Conservation (phyloP, 1,140 invertebrate genomes). For the Hylaeus anthracinus region DNA sequence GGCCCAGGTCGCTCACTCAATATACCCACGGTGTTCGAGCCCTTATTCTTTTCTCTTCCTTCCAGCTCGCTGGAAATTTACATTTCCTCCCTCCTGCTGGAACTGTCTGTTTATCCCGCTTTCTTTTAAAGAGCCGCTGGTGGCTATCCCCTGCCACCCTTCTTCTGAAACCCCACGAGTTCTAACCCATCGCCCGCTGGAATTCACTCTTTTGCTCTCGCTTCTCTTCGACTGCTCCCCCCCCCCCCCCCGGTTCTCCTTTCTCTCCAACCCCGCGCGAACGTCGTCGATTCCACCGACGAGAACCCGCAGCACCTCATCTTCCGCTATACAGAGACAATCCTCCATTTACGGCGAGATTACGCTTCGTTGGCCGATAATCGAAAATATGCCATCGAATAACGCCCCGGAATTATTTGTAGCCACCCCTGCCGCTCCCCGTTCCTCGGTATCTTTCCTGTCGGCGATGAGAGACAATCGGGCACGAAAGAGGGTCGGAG, state of each 20-base stretch:
- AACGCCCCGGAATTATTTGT: constrained; percentile 75
- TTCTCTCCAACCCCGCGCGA: constrained; percentile 40
- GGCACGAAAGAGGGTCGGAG: constrained; percentile 40
- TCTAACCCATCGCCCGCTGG: constrained; percentile 30
- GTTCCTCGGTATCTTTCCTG: neutral
- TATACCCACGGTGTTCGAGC: constrained; percentile 77
- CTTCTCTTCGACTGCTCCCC: constrained; percentile 35
- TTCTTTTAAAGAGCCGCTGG: constrained; percentile 78
- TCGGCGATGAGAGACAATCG: constrained; percentile 60
- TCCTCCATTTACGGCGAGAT: constrained; percentile 78
- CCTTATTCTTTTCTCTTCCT: constrained; percentile 80
- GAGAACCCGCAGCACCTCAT: constrained; percentile 74
- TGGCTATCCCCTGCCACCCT: constrained; percentile 66
- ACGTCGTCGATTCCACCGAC: constrained; percentile 29
- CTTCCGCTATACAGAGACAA: constrained; percentile 75
- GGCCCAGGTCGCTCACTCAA: constrained; percentile 70
- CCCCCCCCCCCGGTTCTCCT: neutral
- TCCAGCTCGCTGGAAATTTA: constrained; percentile 81
- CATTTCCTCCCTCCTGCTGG: constrained; percentile 77
- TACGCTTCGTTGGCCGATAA: constrained; percentile 79
- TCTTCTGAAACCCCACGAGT: constrained; percentile 6
- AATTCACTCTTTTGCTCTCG: neutral
- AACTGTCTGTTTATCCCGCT: constrained; percentile 81
- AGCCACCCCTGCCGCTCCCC: constrained; percentile 33
- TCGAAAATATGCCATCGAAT: constrained; percentile 79